A percentile compares a stretch with the other conserved stretches of the same genome.
These are phyloP conservation scores for Lepilemur ruficaudatus DNA, from an alignment of 2,797 vertebrate species.

Conservation along the genomic window DNA sequence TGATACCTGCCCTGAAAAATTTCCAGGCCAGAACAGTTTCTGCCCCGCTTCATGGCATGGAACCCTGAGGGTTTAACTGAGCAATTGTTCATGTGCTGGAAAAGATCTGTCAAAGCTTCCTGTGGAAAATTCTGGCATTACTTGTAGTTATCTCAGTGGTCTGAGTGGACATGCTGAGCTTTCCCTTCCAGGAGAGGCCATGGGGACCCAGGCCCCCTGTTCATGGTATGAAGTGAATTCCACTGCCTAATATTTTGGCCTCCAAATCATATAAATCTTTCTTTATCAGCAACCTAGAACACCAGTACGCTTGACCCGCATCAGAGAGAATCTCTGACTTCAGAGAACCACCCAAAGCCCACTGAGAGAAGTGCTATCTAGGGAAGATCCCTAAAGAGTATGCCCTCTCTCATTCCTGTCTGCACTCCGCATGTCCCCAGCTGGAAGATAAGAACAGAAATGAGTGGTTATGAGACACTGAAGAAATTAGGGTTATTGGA, in stretches of 20 bases:
- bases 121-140: slow-evolving; percentile 35
- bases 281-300: background rate
- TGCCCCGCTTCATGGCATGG: background rate
- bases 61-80: background rate
- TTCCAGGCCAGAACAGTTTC: background rate
- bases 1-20: slow-evolving; percentile 11
- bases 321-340: background rate
- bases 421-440: background rate
- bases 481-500: background rate
- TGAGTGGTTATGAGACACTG: background rate
- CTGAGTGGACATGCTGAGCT: background rate
- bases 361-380: background rate
- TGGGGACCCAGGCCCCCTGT: background rate
- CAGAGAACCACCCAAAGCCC: background rate
- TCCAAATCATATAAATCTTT: background rate
- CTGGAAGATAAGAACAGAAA: background rate
- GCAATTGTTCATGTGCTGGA: background rate
- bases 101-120: slow-evolving; percentile 1
- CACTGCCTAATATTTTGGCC: background rate
- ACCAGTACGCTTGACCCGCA: background rate
- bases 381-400: background rate
- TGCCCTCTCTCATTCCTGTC: background rate
- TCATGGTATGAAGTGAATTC: background rate
- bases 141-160: background rate
- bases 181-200: background rate